Base-by-base conservation (phyloP, 2,797 vertebrate genomes). In the Epinephelus coioides region DNA sequence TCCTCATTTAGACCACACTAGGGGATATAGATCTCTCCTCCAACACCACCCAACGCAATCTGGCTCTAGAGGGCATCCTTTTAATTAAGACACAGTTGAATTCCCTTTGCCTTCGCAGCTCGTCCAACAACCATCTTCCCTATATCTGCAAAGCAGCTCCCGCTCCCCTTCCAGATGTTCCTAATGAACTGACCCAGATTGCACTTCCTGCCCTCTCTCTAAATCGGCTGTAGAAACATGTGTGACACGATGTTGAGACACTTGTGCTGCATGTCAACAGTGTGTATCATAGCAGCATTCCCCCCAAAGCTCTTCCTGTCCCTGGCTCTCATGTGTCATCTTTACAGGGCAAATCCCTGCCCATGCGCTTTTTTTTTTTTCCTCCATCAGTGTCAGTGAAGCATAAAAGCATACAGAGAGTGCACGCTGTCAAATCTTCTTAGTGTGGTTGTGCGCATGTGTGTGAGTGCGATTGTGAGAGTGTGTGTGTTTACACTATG, bases 181-280 rank as follows among this genome's bases (percentile, higher is more conserved):
- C 4, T 85, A 85, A 93, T 89, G 89, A 92, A 86, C 81, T 94
- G 92, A 95, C 94, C 94, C 90, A 94, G 91, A 94, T 95, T 86
- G 88, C 84, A 79, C 91, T 93, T 90, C 73, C 84, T 91, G 86
- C 79, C 86, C 79, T 74, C 43, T 79, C 86, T 88, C 84, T 90
- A 90, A 93, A 92, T 88, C 90, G 65, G 86, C 82, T 87, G 86
- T 84, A 72, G 80, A 81, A 87, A 86, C 89, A 85, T 89, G 91
- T 87, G 86, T 87, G 91, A 88, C 82, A 91, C 47, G 59, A 86
- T 91, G 92, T 91, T 72, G 79, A 90, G 88, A 92, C 91, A 88
- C 89, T 91, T 78, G 84, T 76, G 49, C 88, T 81, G 80, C 86
- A 90, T 92, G 92, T 94, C 94, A 92, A 92, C 92, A 82, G 75